These are phyloP conservation scores for Hystrix cristata DNA, from an alignment of 2,113 vertebrate genomes.

Conservation along the genomic window DNA sequence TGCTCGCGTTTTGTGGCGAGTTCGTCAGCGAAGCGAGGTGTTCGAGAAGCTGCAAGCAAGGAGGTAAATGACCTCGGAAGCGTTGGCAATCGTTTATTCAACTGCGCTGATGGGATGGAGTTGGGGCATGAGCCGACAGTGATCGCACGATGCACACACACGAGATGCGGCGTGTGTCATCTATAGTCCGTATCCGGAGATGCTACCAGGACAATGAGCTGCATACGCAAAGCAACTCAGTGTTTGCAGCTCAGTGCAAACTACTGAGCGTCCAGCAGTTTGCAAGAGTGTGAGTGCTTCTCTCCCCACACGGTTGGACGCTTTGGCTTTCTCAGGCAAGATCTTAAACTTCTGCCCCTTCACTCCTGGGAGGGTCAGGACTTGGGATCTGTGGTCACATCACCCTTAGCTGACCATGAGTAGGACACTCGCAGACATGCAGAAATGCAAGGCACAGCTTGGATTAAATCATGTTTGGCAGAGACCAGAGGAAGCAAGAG, in stretches of 20 bases:
- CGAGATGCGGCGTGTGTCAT: no score
- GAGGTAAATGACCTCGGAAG: background rate
- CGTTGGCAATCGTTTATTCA: accelerated
- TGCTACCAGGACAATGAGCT: no score
- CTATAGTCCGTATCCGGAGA: no score
- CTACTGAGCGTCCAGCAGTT: no score
- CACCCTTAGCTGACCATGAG: no score
- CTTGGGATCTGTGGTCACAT: background rate
- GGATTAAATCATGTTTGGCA: background rate
- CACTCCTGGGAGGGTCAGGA: no score
- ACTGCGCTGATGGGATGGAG: background rate
- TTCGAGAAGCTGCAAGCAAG: background rate
- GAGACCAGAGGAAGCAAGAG: background rate
- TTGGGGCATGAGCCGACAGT: accelerated
- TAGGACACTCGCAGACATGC: accelerated
- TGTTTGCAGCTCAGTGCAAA: no score
- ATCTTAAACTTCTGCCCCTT: no score
- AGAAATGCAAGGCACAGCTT: background rate
- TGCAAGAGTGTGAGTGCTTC: accelerated
- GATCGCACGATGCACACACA: accelerated
- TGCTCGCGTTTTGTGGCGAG: background rate
- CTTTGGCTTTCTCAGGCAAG: background rate
- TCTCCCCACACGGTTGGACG: accelerated
- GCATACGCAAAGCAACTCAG: no score
- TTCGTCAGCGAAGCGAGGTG: background rate